These are phyloP conservation scores for Drepana falcataria DNA, from an alignment of 2,888 invertebrate genomes.

Conservation along the genomic window DNA sequence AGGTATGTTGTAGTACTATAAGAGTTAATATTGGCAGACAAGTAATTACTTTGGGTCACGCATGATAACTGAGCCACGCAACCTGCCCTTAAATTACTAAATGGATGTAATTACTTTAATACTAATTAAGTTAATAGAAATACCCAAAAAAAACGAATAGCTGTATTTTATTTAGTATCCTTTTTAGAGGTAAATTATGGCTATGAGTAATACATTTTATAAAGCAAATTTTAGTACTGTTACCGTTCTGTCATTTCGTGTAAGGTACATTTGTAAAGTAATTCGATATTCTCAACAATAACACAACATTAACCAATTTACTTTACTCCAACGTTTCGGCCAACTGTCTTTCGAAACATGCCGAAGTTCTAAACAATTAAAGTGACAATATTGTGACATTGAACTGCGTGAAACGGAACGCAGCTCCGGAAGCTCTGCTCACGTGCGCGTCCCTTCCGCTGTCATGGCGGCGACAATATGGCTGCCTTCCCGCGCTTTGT, in stretches of 20 bases:
- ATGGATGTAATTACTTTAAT: not conserved
- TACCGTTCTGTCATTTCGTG: too few species aligned
- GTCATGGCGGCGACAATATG: conserved; percentile 71
- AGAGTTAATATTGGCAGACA: not conserved
- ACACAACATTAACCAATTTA: too few species aligned
- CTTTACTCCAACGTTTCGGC: not conserved
- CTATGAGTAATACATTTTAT: too few species aligned
- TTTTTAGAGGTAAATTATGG: too few species aligned
- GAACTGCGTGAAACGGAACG: conserved; percentile 72
- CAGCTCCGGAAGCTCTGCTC: conserved; percentile 63
- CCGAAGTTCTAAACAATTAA: conserved; percentile 22
- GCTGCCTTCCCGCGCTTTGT: conserved; percentile 64
- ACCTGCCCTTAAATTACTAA: not conserved
- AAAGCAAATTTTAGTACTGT: too few species aligned
- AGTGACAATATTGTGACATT: conserved; percentile 58
- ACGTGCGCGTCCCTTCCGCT: conserved; percentile 74
- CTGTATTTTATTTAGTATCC: too few species aligned
- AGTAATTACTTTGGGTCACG: not conserved
- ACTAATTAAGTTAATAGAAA: not conserved
- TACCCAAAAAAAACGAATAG: too few species aligned
- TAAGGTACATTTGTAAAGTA: too few species aligned
- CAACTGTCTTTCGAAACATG: not conserved
- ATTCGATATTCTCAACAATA: too few species aligned
- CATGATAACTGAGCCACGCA: not conserved
- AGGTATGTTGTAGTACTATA: too few species aligned